Conservation (phyloP, 2,888 invertebrate genomes). For the Chironomus tentans region DNA sequence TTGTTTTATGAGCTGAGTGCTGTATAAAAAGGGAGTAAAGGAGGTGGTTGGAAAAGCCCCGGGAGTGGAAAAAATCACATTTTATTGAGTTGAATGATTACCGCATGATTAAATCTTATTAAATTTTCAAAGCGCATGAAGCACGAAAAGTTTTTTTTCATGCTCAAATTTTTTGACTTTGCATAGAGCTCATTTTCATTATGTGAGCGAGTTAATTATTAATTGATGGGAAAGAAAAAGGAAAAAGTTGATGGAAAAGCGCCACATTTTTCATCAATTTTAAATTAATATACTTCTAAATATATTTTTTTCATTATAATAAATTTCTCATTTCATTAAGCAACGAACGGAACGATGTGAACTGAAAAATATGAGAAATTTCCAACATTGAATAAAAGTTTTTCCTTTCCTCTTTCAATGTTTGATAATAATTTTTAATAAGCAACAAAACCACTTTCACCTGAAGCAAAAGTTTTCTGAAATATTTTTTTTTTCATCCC, state of each 20-base stretch:
- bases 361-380: too few relatives aligned
- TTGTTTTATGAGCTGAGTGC: too few relatives aligned
- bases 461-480: not conserved
- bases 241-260: slow-evolving; percentile 1
- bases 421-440: too few relatives aligned
- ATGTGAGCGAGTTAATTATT: slow-evolving; percentile 19
- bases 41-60: not conserved
- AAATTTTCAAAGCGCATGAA: slow-evolving; percentile 21
- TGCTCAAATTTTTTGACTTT: not conserved
- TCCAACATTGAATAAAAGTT: too few relatives aligned
- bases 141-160: slow-evolving; percentile 2
- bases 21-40: not conserved
- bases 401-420: too few relatives aligned
- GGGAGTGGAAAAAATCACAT: not conserved
- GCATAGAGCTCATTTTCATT: not conserved
- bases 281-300: slow-evolving; percentile 19
- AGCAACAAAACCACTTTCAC: not conserved
- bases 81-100: slow-evolving; percentile 19
- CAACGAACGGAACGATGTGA: too few relatives aligned
- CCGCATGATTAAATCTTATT: slow-evolving; percentile 25
- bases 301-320: not conserved
- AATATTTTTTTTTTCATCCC: too few relatives aligned
- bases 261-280: slow-evolving; percentile 26
- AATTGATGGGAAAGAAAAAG: slow-evolving; percentile 7
- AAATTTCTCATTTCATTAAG: too few relatives aligned